Percentiles rank a stretch among this genome's conserved stretches.
Evolutionary conservation across 2,797 vertebrate genomes (phyloP).

Genomic region (Falco biarmicus): DNA sequence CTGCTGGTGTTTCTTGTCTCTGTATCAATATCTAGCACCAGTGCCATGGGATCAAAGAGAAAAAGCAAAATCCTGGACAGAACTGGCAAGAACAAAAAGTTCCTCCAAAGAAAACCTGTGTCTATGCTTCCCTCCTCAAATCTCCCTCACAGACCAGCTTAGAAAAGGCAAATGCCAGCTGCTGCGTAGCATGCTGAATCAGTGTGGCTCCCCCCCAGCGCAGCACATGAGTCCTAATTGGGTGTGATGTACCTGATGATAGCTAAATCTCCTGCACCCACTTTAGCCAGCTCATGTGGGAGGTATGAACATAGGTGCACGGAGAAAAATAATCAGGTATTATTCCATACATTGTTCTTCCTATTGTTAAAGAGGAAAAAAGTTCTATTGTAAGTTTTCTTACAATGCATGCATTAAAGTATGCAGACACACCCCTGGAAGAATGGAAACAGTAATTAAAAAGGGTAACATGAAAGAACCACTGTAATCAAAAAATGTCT

Average conservation of each 20-base stretch:
- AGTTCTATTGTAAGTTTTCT: background rate
- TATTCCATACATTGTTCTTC: background rate
- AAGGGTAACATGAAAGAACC: background rate
- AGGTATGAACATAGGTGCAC: background rate
- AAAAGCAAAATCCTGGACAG: background rate
- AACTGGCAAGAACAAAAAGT: background rate
- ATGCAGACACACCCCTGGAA: background rate
- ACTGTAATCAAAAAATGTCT: background rate
- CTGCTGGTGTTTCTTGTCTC: background rate
- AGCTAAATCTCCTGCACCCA: background rate
- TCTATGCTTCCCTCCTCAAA: background rate
- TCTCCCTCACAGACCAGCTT: background rate
- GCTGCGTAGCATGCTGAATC: background rate
- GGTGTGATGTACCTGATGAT: background rate
- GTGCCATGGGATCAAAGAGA: background rate
- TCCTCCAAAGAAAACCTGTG: background rate
- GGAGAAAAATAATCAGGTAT: background rate
- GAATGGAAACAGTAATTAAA: background rate
- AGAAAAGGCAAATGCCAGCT: background rate
- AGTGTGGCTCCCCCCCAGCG: rapidly evolving
- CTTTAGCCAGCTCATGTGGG: background rate
- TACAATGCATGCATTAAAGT: background rate
- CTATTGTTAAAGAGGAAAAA: background rate
- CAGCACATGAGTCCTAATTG: background rate
- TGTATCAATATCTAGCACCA: background rate